Base-by-base conservation (phyloP, 2,888 invertebrate species). In the Listrodromus nycthemerus region DNA sequence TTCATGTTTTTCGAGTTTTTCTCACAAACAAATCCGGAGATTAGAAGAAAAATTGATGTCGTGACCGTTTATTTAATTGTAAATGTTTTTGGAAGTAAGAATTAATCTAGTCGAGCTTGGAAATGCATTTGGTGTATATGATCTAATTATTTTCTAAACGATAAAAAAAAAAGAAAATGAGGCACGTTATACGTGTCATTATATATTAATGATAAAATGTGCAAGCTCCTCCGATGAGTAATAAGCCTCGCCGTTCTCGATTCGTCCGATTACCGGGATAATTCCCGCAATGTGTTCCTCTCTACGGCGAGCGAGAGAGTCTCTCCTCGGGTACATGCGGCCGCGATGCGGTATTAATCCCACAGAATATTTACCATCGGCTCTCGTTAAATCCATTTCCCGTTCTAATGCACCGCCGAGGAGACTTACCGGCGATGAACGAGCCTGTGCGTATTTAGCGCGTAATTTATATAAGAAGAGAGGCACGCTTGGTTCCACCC, bases 401-500 rank as follows among this genome's bases (percentile, higher is more conserved):
- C 86, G 84, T 86, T 85, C 77, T 78, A 83, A 87, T 82, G 83
- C 83, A 80, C 52, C 76, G 67, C 30, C 37, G 70, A 70, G 19
- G 48, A 52, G 24, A n/a, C 16, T 33, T 33, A 45, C 55, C 55
- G 61, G 70, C 78, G 76, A 81, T 73, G 78, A 77, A 77, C 67
- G 76, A 70, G 78, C 85, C 88, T 87, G 88, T 88, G 87, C 88
- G 89, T 91, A 92, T 92, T 92, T 92, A 92, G 90, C 91, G 91
- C 91, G 91, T 89, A 91, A 92, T 93, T 93, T 92, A 92, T 93
- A 92, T 93, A 92, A 92, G 90, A 86, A 89, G 88, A 89, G 88
- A 89, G 88, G 89, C 91, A 93, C 93, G 93, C 91, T 93, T 92
- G 91, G 93, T 92, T 93, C 92, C 93, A 93, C 91, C 92, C 91